Evolutionary conservation across 64 coral and sea anemone species (phyloP).

Genomic region (Pocillopora verrucosa): DNA sequence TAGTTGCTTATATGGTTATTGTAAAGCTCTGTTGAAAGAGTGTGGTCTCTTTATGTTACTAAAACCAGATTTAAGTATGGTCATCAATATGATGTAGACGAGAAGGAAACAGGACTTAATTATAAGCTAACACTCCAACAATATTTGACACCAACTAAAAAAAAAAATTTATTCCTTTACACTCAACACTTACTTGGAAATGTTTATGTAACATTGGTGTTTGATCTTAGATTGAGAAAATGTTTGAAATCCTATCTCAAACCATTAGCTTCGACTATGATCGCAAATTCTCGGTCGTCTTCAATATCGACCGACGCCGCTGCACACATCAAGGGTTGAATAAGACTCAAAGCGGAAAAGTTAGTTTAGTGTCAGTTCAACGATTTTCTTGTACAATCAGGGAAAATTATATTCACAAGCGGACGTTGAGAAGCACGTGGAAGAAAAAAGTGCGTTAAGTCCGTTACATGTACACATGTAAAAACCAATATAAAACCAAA

Average conservation of each 20-base stretch:
- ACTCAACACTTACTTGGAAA: neutral
- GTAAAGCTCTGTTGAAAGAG: neutral
- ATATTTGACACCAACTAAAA: no score
- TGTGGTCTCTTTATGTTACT: neutral
- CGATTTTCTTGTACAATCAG: neutral
- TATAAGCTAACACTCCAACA: neutral
- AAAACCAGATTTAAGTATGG: neutral
- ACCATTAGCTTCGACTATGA: no score
- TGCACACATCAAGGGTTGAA: neutral
- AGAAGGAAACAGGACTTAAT: constrained; percentile 37
- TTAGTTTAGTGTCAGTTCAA: neutral
- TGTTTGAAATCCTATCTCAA: neutral
- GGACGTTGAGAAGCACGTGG: constrained; percentile 6
- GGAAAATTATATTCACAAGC: neutral
- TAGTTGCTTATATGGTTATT: no score
- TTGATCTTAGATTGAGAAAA: neutral
- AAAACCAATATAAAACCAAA: neutral
- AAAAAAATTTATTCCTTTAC: no score
- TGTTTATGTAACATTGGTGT: no score
- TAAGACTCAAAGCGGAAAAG: constrained; percentile 1
- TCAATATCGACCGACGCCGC: no score
- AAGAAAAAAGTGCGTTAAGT: neutral
- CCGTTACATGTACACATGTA: neutral
- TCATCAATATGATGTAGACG: neutral
- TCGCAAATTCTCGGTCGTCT: no score